Conservation (phyloP, 2,797 vertebrate genomes). For the Pseudotriccus pelzelni region DNA sequence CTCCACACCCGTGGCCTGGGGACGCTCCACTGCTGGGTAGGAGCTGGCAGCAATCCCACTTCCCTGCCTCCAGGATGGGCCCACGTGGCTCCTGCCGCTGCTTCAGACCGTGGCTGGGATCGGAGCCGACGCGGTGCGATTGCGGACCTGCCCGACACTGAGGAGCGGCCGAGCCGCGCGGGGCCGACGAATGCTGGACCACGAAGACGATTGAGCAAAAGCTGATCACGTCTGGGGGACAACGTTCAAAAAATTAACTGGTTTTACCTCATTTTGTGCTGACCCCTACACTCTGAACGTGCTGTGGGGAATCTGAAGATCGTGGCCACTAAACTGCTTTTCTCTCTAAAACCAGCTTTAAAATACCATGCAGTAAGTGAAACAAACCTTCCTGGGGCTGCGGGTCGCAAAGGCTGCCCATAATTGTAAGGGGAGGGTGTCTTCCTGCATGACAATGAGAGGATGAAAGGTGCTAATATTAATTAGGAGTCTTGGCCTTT, state of each 20-base stretch:
- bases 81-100: background rate
- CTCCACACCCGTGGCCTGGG: rapidly evolving
- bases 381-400: background rate
- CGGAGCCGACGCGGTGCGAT: background rate
- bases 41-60: background rate
- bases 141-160: background rate
- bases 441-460: background rate
- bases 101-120: background rate
- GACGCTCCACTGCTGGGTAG: background rate
- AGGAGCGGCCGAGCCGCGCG: background rate
- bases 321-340: background rate
- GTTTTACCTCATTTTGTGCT: background rate
- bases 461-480: background rate
- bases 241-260: background rate
- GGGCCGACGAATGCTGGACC: background rate
- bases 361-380: background rate
- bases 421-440: background rate
- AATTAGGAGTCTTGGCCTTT: background rate
- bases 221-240: background rate
- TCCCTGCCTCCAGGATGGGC: background rate
- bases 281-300: background rate
- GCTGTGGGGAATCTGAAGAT: background rate
- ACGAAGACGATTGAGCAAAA: background rate
- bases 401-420: background rate
- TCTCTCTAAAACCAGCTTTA: background rate